Evolutionary conservation across 2,888 invertebrate genomes (phyloP).

Genomic region (Norana najaformis): DNA sequence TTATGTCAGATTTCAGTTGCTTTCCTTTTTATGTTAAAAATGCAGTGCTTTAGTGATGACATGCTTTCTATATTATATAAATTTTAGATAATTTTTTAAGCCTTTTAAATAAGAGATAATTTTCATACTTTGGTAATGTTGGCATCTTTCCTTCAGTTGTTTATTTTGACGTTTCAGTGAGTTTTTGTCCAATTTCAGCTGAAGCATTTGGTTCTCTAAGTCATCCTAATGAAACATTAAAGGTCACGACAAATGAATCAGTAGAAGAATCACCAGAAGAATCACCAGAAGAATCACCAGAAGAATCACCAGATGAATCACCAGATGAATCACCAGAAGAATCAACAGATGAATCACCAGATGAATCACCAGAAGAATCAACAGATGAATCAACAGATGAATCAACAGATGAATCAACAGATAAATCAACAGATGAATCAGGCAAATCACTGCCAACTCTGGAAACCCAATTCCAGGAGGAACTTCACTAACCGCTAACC

Average conservation of each 20-base stretch:
- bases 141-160: conserved; percentile 16
- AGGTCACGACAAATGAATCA: neutral
- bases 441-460: neutral
- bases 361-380: too few relatives aligned
- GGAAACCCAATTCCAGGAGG: too few relatives aligned
- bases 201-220: neutral
- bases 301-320: neutral
- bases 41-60: too few relatives aligned
- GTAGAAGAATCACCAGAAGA: too few relatives aligned
- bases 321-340: neutral
- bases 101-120: too few relatives aligned
- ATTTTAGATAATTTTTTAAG: neutral
- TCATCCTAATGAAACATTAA: neutral
- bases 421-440: neutral
- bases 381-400: neutral
- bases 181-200: neutral
- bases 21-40: neutral
- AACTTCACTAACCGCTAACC: too few relatives aligned
- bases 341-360: neutral
- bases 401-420: neutral
- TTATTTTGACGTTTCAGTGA: conserved; percentile 19
- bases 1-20: neutral
- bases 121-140: neutral
- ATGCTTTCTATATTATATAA: neutral
- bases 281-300: neutral